Evolutionary conservation across 2,113 vertebrate genomes (phyloP), one percentile per base, ranked within the genome.

Genomic region (Calonectris borealis): DNA sequence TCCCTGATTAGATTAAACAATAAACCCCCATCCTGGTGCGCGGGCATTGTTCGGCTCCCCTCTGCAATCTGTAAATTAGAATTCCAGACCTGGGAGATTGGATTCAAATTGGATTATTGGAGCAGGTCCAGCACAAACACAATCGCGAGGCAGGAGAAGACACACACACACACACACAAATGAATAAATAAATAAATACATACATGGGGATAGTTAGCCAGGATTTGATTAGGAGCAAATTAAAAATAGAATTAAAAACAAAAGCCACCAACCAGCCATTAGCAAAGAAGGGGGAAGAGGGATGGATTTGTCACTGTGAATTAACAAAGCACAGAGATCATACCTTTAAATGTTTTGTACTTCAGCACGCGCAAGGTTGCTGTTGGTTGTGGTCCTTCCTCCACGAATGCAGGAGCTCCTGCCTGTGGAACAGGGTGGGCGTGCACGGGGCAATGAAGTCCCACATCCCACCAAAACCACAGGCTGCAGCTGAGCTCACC

Each of bases 41-140:
- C 4, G 51, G 77, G 81, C 10, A 58, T 83, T 97, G 85, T 94
- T 97, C 31, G 4, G 91, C 70, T 97, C 81, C 90, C 94, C 93
- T 96, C 93, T 96, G 91, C 94, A 96, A 97, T 96, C 93, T 88
- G 83, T 86, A 91, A 97, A 97, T 98, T 97, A 97, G 94, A 97
- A 98, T 97, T 97, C 97, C 94, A 97, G 97, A 97, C 97, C 92
- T 97, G 94, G 94, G 96, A 95, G 96, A 98, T 84, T 86, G 94
- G 97, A 96, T 98, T 98, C 97, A 97, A 97, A 97, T 96, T 97
- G 97, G 96, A 98, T 98, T 98, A 95, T 83, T 98, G 97, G 97
- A 97, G 96, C 81, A 96, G 94, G 90, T 97, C 96, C 96, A 97
- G 95, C 42, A 9, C 87, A 66, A 93, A 84, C 96, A 96, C 87